Percentiles rank a stretch among this genome's conserved stretches.
Conservation (phyloP, 2,888 invertebrate genomes). For the Ypsolopha sequella region DNA sequence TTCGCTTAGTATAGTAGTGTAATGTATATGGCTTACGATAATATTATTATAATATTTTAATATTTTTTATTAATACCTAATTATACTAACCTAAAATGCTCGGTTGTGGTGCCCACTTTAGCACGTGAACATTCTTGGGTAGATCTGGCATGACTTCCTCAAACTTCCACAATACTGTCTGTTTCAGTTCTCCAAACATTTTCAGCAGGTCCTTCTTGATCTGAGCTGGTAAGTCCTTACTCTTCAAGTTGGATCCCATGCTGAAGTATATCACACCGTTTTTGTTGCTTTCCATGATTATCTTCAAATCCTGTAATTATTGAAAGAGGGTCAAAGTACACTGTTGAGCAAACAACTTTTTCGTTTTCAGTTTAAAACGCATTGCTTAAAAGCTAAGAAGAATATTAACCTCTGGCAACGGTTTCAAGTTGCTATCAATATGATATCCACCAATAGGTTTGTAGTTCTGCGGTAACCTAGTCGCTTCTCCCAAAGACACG, state of each 20-base stretch:
- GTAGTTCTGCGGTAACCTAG: constrained; percentile 12
- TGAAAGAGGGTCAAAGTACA: too few species aligned
- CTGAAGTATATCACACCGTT: constrained; percentile 43
- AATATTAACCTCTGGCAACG: constrained; percentile 31
- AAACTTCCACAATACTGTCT: constrained; percentile 42
- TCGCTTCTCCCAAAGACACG: constrained; percentile 11
- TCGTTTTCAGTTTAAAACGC: too few species aligned
- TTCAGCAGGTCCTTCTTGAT: constrained; percentile 19
- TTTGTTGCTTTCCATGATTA: constrained; percentile 28
- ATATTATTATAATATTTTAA: too few species aligned
- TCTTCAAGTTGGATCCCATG: constrained; percentile 37
- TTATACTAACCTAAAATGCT: constrained; percentile 34
- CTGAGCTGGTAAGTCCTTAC: constrained; percentile 24
- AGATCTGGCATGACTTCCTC: constrained; percentile 20
- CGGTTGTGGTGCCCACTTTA: constrained; percentile 33
- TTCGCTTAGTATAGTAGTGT: too few species aligned
- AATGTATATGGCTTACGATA: too few species aligned
- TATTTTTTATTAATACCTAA: too few species aligned
- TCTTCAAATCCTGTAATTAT: constrained; percentile 33
- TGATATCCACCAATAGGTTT: constrained; percentile 15
- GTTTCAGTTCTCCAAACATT: constrained; percentile 29
- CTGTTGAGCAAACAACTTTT: too few species aligned
- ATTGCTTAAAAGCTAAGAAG: too few species aligned
- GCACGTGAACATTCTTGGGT: constrained; percentile 29
- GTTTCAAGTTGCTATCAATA: constrained; percentile 17